Base-by-base conservation (phyloP, 2,797 vertebrate species). In the Xenops minutus region DNA sequence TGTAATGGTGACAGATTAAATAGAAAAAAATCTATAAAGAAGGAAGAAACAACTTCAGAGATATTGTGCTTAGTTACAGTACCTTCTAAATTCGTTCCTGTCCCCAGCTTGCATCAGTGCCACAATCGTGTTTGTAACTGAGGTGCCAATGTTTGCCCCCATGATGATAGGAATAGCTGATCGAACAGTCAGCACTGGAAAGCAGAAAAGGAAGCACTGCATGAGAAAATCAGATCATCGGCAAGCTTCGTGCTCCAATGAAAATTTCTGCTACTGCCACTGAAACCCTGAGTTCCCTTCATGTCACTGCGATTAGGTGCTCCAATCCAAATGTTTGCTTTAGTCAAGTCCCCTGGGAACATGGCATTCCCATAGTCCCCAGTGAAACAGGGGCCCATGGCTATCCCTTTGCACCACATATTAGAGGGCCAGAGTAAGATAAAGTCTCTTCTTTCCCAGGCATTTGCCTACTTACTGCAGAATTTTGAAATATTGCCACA, bases 91-190 rank as follows among this genome's bases (percentile, higher is more conserved):
- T 96, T 99, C 99, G 30, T 98, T 99, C 68, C 99, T 97, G 93
- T 99, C 99, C 34, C 99, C 99, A 0, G 99, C 99, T 96, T 99
- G 99, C 99, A 99, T 99, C 95, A 99, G 98, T 0, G 99, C 99
- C 95, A 99, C 99, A 1, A 99, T 98, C 2, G 99, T 99, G 97
- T 99, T 99, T 92, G 99, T 99, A 94, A 99, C 98, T 1, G 99
- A 99, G 5, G 99, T 99, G 39, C 99, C 99, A 6, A 99, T 99
- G 95, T 99, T 99, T 89, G 99, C 99, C 6, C 99, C 99, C 99
- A 99, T 99, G 89, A 99, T 98, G 92, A 99, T 98, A 4, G 99
- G 99, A 93, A 99, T 98, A 1, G 99, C 99, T 8, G 98, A 97
- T 88, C 88, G 66, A 22, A 99, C 99, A 0, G 98, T 97, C 92